Evolutionary conservation across 35 echinoderm and acorn worm species (phyloP).

Genomic region (Lytechinus pictus): DNA sequence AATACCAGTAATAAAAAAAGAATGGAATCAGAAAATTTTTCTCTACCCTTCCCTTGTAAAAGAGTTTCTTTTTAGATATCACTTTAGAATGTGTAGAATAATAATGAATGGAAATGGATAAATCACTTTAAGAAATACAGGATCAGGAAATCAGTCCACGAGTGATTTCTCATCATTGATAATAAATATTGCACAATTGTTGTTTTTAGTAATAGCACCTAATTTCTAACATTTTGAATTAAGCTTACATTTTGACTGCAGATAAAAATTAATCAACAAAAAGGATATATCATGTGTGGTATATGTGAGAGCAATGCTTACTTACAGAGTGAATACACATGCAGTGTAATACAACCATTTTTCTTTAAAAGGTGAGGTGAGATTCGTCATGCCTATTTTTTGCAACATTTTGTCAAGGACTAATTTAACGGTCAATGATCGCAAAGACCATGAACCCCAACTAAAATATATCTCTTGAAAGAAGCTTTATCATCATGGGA

Average conservation of each 20-base stretch:
- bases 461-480: too few species aligned
- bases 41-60: too few species aligned
- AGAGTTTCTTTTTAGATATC: background rate
- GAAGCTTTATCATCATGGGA: too few species aligned
- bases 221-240: background rate
- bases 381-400: background rate
- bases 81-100: background rate
- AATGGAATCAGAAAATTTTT: too few species aligned
- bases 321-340: background rate
- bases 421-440: too few species aligned
- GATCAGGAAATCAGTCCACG: background rate
- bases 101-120: background rate
- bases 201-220: background rate
- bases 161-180: background rate
- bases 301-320: background rate
- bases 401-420: too few species aligned
- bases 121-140: background rate
- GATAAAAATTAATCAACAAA: too few species aligned
- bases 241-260: too few species aligned
- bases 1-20: too few species aligned
- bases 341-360: background rate
- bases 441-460: too few species aligned
- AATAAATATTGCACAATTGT: background rate
- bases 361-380: background rate
- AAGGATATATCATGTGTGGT: background rate